These are phyloP conservation scores for Trialeurodes vaporariorum DNA, from an alignment of 1,140 invertebrate species.

Conservation along the genomic window DNA sequence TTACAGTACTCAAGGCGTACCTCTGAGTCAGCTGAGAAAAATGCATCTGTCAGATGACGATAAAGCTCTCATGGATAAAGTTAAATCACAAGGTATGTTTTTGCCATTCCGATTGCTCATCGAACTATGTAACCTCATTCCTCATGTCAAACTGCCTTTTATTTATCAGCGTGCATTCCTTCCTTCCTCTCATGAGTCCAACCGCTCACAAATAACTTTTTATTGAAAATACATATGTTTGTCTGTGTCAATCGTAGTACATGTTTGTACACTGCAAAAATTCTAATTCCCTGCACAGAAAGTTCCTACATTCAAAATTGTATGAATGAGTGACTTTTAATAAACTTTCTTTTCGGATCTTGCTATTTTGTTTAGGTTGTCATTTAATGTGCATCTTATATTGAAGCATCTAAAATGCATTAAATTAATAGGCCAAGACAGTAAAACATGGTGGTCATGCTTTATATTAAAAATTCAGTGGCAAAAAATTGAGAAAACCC, in stretches of 20 bases:
- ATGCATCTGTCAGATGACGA: conserved; percentile 47
- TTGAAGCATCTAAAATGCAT: too few relatives aligned
- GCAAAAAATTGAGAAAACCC: too few relatives aligned
- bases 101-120: not conserved
- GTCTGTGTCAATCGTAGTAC: not conserved
- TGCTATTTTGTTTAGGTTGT: too few relatives aligned
- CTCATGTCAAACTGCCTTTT: not conserved
- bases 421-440: too few relatives aligned
- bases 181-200: not conserved
- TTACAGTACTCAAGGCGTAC: conserved; percentile 23
- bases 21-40: conserved; percentile 39
- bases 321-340: too few relatives aligned
- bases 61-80: conserved; percentile 45
- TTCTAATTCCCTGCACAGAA: too few relatives aligned
- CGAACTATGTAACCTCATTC: not conserved
- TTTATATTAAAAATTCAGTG: too few relatives aligned
- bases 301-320: too few relatives aligned
- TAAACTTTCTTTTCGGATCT: too few relatives aligned
- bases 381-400: too few relatives aligned
- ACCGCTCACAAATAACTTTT: not conserved
- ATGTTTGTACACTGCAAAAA: too few relatives aligned
- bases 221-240: not conserved
- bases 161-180: not conserved
- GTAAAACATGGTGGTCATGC: too few relatives aligned
- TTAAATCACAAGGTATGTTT: conserved; percentile 47